Evolutionary conservation across 2,113 vertebrate species (phyloP).

Genomic region (Urocynchramus pylzowi): DNA sequence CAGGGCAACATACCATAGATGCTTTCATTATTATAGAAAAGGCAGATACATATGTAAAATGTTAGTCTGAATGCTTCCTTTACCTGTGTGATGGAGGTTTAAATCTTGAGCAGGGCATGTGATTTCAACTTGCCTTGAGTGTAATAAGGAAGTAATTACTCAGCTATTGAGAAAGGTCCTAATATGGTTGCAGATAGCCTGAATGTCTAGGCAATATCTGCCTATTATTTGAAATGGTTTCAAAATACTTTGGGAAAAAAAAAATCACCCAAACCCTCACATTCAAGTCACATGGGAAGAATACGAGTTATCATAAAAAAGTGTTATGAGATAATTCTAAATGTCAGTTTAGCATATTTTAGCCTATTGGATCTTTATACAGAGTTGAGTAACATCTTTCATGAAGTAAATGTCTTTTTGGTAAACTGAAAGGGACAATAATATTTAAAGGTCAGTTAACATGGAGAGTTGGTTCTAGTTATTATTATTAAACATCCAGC

Average conservation of each 20-base stretch:
- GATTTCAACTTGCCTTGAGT: constrained; percentile 56
- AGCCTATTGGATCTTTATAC: constrained; percentile 65
- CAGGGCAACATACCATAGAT: background rate
- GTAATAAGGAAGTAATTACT: constrained; percentile 64
- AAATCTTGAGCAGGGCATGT: constrained; percentile 45
- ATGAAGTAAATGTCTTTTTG: constrained; percentile 68
- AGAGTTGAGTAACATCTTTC: constrained; percentile 65
- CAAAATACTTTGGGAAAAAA: constrained; percentile 29
- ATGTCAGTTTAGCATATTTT: constrained; percentile 78
- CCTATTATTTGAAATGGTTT: constrained; percentile 67
- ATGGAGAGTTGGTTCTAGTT: constrained; percentile 57
- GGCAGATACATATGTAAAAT: constrained; percentile 21
- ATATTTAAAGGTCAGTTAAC: constrained; percentile 75
- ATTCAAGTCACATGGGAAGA: constrained; percentile 72
- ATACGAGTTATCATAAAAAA: constrained; percentile 57
- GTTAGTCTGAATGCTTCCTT: constrained; percentile 21
- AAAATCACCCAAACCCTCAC: background rate
- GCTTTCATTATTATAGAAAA: constrained; percentile 12
- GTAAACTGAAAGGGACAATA: constrained; percentile 70
- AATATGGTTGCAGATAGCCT: constrained; percentile 61
- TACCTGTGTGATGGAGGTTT: constrained; percentile 17
- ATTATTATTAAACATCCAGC: constrained; percentile 59
- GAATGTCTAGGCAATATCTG: constrained; percentile 42
- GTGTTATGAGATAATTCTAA: constrained; percentile 72
- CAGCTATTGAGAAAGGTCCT: constrained; percentile 55